Conservation (phyloP, 2,888 invertebrate genomes). For the Piscicola geometra region DNA sequence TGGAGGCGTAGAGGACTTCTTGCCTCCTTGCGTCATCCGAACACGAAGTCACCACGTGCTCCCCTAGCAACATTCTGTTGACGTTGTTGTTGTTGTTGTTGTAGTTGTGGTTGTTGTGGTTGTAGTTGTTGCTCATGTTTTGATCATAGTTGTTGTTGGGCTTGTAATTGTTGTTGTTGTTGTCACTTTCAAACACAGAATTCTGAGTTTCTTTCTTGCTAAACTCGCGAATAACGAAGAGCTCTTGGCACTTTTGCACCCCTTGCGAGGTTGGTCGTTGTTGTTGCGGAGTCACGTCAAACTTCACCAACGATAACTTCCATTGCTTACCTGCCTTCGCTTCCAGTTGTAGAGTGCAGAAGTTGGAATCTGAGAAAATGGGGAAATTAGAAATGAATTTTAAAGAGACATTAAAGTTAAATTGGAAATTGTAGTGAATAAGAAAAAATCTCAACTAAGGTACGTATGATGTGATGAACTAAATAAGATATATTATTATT, state of each 20-base stretch:
- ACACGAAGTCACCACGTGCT: background rate
- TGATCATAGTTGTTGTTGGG: background rate
- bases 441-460: too few relatives aligned
- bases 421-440: too few relatives aligned
- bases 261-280: background rate
- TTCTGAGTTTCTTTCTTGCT: background rate
- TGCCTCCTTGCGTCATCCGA: background rate
- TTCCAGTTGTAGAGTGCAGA: constrained; percentile 8
- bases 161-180: background rate
- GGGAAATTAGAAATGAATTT: too few relatives aligned
- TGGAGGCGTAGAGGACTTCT: background rate
- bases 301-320: constrained; percentile 25
- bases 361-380: background rate
- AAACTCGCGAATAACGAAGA: background rate
- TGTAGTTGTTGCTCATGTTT: background rate
- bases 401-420: too few relatives aligned
- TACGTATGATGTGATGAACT: too few relatives aligned
- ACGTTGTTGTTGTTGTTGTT: background rate
- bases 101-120: background rate
- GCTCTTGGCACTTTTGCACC: background rate
- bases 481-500: too few relatives aligned
- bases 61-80: constrained; percentile 6
- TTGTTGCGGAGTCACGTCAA: background rate
- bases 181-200: background rate
- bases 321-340: constrained; percentile 21